Evolutionary conservation across 2,113 vertebrate species (phyloP).

Genomic region (Crotalus tigris): DNA sequence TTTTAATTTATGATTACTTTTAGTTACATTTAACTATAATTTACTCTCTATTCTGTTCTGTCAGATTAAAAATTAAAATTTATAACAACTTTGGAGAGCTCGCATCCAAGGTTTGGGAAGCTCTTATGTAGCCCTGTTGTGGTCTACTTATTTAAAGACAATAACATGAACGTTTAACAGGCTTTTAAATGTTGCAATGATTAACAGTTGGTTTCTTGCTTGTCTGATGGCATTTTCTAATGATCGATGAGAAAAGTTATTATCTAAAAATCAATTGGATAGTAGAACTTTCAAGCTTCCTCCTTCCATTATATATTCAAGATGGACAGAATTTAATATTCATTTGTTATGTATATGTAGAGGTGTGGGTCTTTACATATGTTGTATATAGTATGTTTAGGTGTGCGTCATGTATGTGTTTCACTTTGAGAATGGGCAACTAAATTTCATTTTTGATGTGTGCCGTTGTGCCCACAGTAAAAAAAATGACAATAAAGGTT

Average conservation of each 20-base stretch:
- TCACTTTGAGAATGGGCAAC: no score
- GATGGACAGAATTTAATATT: no score
- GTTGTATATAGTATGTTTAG: no score
- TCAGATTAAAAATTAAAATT: background rate
- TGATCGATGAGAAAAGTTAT: background rate
- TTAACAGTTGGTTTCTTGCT: background rate
- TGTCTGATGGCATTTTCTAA: background rate
- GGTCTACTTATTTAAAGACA: background rate
- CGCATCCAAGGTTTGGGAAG: background rate
- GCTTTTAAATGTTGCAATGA: background rate
- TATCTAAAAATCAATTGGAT: background rate
- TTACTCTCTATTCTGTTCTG: background rate
- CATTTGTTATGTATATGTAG: no score
- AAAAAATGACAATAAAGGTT: no score
- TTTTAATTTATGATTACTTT: background rate
- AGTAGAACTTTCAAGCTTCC: background rate
- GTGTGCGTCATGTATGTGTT: no score
- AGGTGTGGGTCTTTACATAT: no score
- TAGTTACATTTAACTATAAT: background rate
- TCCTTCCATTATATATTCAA: no score
- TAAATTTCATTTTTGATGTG: no score
- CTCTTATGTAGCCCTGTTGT: background rate
- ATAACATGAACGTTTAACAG: background rate
- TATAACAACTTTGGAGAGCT: background rate
- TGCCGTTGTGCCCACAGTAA: no score